Percentiles rank a stretch among this genome's conserved stretches.
phyloP scores from a whole-genome alignment of 2,797 vertebrate species.

The Melopsittacus undulatus region DNA sequence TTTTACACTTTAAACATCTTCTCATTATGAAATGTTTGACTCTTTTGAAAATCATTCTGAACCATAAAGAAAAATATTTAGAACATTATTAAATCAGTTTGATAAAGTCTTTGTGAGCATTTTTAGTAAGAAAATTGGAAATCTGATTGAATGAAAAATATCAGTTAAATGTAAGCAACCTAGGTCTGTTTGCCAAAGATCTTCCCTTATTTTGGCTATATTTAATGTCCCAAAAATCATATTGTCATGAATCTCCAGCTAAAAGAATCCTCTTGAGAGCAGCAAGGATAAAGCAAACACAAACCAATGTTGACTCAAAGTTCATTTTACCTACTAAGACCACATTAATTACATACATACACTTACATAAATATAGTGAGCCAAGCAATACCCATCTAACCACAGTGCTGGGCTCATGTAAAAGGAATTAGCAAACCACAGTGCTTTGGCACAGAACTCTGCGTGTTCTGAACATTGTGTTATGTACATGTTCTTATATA shows the following conservation, averaged over 20 bases:
- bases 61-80: not conserved
- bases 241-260: not conserved
- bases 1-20: not conserved
- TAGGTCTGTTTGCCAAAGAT: not conserved
- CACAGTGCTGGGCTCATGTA: not conserved
- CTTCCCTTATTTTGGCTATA: not conserved
- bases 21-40: not conserved
- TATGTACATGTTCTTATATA: not conserved
- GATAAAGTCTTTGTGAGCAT: not conserved
- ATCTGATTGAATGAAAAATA: not conserved
- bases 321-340: not conserved
- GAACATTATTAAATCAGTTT: not conserved
- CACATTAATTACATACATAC: not conserved
- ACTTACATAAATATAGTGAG: not conserved
- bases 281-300: not conserved
- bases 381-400: not conserved
- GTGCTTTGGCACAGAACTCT: not conserved
- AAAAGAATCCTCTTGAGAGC: not conserved
- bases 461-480: not conserved
- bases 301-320: not conserved
- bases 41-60: not conserved
- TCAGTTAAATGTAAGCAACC: not conserved
- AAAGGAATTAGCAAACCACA: not conserved
- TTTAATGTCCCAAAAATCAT: not conserved
- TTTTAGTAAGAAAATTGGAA: not conserved